phyloP scores from a whole-genome alignment of 2,113 vertebrate species.

The Columba livia region DNA sequence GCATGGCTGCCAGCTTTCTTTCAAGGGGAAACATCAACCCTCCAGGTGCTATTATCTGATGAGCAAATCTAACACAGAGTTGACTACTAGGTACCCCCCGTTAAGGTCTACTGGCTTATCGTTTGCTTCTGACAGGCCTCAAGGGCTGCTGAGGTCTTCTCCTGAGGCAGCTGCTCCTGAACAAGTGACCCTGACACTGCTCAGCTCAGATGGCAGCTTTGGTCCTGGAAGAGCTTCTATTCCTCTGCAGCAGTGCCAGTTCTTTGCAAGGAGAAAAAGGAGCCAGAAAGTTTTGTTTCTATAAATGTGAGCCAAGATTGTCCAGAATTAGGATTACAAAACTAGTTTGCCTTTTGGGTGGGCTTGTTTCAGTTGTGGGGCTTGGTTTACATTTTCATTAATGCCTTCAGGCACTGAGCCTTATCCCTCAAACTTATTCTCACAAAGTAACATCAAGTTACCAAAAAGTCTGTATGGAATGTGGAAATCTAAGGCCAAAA shows the following conservation, averaged over 20 bases:
- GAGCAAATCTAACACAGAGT: not conserved
- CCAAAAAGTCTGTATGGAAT: not conserved
- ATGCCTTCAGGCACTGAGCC: not conserved
- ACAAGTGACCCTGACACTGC: rapidly evolving
- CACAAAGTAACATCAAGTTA: not conserved
- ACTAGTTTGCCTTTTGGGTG: not conserved
- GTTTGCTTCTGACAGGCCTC: not conserved
- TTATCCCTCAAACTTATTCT: not conserved
- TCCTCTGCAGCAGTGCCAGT: not conserved
- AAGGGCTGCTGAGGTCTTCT: not conserved
- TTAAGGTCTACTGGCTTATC: not conserved
- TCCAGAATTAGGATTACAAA: not conserved
- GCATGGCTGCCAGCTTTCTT: not conserved
- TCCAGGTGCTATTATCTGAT: not conserved
- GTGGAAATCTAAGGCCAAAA: not conserved
- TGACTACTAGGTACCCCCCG: not conserved
- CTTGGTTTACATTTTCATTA: not conserved
- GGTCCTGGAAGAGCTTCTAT: not conserved
- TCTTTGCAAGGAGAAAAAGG: not conserved
- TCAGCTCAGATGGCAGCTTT: not conserved
- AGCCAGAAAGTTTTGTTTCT: not conserved
- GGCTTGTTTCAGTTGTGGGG: not conserved
- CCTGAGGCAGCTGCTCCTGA: not conserved
- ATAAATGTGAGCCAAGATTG: not conserved
- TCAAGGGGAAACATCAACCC: not conserved